Conservation (phyloP, 2,797 vertebrate species). For the Ispidina lecontei region DNA sequence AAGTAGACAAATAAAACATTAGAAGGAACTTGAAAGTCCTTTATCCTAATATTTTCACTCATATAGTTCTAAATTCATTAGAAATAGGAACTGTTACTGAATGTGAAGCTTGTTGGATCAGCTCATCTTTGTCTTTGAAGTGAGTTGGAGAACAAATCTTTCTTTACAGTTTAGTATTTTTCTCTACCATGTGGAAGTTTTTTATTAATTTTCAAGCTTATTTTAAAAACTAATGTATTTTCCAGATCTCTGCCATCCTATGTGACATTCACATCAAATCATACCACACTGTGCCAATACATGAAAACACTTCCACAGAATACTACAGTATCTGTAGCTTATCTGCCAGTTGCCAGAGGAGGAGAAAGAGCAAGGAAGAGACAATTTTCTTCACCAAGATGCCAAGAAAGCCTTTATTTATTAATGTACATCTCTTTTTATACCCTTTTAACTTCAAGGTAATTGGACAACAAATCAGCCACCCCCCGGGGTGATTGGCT, state of each 20-base stretch:
- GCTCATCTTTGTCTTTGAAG: not conserved
- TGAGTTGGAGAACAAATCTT: not conserved
- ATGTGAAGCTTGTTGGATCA: not conserved
- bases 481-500: too few species aligned
- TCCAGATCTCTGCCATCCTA: not conserved
- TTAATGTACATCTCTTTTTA: too few species aligned
- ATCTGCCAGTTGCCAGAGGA: too few species aligned
- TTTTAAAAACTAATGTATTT: not conserved
- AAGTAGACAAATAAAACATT: not conserved
- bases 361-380: too few species aligned
- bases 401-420: too few species aligned
- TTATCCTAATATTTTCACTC: not conserved
- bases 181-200: not conserved
- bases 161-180: not conserved
- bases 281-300: not conserved
- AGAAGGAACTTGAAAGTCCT: not conserved
- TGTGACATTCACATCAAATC: not conserved
- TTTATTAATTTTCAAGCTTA: not conserved
- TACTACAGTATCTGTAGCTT: too few species aligned
- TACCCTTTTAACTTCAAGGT: too few species aligned
- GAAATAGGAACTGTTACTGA: not conserved
- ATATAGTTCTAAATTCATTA: not conserved
- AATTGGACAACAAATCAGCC: too few species aligned
- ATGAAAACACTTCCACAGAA: not conserved
- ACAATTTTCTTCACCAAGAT: too few species aligned